Evolutionary conservation across 2,113 vertebrate genomes (phyloP).

Genomic region (Eira barbara): DNA sequence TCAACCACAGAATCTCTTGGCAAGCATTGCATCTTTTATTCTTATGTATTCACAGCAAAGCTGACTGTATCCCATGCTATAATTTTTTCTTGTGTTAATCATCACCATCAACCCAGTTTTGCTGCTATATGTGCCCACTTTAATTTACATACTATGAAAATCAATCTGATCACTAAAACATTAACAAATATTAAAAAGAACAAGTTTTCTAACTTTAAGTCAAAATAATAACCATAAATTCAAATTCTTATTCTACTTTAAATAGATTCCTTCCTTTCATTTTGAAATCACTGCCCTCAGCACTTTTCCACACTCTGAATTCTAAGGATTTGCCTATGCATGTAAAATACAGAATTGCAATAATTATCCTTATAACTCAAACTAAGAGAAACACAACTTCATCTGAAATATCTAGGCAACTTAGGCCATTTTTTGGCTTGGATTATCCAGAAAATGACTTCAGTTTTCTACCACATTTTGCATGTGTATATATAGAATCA

Average conservation of each 20-base stretch:
- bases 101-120: neutral
- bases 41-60: slow-evolving; percentile 13
- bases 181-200: slow-evolving; percentile 24
- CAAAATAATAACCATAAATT: slow-evolving; percentile 59
- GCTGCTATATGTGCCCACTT: neutral
- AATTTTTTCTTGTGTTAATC: slow-evolving; percentile 23
- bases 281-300: slow-evolving; percentile 52
- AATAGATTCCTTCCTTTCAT: slow-evolving; percentile 52
- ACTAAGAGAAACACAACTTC: slow-evolving; percentile 38
- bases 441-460: slow-evolving; percentile 11
- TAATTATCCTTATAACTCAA: slow-evolving; percentile 32
- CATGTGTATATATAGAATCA: neutral
- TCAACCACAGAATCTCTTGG: slow-evolving; percentile 41
- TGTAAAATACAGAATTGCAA: slow-evolving; percentile 30
- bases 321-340: slow-evolving; percentile 20
- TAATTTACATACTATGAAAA: slow-evolving; percentile 35
- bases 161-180: slow-evolving; percentile 42
- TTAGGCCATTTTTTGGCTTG: neutral
- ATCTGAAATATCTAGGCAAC: slow-evolving; percentile 31
- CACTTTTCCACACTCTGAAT: slow-evolving; percentile 22
- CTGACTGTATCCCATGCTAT: neutral
- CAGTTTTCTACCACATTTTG: neutral
- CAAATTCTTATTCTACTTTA: slow-evolving; percentile 41
- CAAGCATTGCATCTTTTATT: neutral
- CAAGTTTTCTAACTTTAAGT: slow-evolving; percentile 45